Conservation (phyloP, 2,888 invertebrate genomes). For the Volucella inflata region DNA sequence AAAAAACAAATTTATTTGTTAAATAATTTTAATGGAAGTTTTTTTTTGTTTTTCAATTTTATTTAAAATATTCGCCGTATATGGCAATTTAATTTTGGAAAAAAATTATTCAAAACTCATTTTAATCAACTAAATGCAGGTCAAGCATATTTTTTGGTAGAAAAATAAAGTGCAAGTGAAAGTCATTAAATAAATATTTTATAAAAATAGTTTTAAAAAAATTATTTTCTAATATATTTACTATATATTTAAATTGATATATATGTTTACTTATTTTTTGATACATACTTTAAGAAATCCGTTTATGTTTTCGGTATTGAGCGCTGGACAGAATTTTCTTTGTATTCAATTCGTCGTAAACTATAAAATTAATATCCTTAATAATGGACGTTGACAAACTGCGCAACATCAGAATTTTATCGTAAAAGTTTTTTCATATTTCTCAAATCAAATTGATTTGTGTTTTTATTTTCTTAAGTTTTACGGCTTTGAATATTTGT, state of each 20-base stretch:
- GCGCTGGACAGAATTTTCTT: constrained; percentile 40
- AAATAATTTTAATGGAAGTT: neutral
- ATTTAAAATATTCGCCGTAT: constrained; percentile 16
- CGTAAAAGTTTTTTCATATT: constrained; percentile 56
- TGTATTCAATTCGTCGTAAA: constrained; percentile 48
- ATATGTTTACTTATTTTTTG: constrained; percentile 16
- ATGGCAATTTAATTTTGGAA: neutral
- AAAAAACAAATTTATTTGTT: constrained; percentile 24
- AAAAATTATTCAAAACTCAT: neutral
- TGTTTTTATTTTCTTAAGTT: constrained; percentile 18
- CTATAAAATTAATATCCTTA: constrained; percentile 60
- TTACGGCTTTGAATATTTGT: constrained; percentile 72
- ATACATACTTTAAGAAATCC: constrained; percentile 70
- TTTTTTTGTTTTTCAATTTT: constrained; percentile 11
- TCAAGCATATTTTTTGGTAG: constrained; percentile 33
- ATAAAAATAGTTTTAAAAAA: constrained; percentile 21
- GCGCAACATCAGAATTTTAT: constrained; percentile 83
- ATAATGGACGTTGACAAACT: constrained; percentile 82
- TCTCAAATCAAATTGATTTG: constrained; percentile 19
- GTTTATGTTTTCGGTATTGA: constrained; percentile 15
- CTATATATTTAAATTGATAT: constrained; percentile 21
- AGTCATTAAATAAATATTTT: constrained; percentile 31
- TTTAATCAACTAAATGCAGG: constrained; percentile 50
- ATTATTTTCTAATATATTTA: neutral
- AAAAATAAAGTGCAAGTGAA: constrained; percentile 57